These are phyloP conservation scores for Tetramorium alpestre DNA, from an alignment of 1,140 invertebrate species.

Conservation along the genomic window DNA sequence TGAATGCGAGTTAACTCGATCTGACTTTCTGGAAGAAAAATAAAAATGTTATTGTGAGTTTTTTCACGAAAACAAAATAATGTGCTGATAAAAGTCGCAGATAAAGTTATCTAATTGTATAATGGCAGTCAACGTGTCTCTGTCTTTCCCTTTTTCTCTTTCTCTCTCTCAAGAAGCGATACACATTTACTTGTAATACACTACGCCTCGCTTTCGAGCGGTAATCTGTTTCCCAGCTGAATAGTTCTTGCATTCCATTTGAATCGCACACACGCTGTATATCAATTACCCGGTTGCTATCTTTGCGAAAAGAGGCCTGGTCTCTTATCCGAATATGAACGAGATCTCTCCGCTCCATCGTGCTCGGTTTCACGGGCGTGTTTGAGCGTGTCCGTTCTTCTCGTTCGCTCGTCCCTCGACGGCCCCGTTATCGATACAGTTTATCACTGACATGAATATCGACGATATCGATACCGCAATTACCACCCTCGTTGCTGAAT, in stretches of 20 bases:
- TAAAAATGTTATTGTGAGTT: not conserved
- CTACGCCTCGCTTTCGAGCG: not conserved
- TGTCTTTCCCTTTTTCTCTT: too few species aligned
- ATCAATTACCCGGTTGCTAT: constrained; percentile 46
- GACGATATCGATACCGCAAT: constrained; percentile 40
- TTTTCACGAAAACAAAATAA: not conserved
- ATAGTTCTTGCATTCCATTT: constrained; percentile 32
- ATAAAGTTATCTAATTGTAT: not conserved
- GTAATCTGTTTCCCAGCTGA: constrained; percentile 17
- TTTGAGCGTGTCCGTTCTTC: not conserved
- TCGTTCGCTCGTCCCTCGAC: constrained; percentile 26
- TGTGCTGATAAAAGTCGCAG: not conserved
- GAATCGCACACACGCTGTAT: constrained; percentile 19
- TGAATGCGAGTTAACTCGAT: not conserved
- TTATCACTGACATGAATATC: constrained; percentile 69
- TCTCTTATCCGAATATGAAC: constrained; percentile 46
- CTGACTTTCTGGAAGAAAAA: not conserved
- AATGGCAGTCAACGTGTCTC: not conserved
- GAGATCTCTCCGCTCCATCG: constrained; percentile 50
- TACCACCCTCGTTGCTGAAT: constrained; percentile 57
- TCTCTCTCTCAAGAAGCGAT: not conserved
- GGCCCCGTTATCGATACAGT: constrained; percentile 63
- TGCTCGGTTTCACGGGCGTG: constrained; percentile 43
- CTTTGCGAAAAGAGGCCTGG: constrained; percentile 30
- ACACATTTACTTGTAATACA: not conserved